Evolutionary conservation across 2,888 invertebrate genomes (phyloP).

Genomic region (Mantis religiosa): DNA sequence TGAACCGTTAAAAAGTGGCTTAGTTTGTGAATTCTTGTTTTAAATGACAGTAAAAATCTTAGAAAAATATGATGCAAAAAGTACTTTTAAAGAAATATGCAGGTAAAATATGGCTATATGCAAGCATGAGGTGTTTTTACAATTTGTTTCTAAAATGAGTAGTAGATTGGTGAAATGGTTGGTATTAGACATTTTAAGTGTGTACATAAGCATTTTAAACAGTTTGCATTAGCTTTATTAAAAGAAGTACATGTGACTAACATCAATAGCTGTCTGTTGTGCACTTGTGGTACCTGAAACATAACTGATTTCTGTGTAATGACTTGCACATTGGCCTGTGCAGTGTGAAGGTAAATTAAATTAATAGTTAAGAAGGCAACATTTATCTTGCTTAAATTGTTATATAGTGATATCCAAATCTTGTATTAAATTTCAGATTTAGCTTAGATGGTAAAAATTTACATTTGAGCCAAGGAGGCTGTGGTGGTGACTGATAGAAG

Average conservation of each 20-base stretch:
- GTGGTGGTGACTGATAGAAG: constrained; percentile 21
- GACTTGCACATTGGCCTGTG: neutral
- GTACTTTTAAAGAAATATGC: neutral
- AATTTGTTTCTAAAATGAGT: neutral
- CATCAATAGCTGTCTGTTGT: neutral
- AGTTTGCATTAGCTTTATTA: neutral
- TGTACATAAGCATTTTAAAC: neutral
- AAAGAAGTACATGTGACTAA: neutral
- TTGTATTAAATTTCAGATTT: neutral
- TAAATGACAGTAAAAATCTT: neutral
- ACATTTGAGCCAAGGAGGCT: constrained; percentile 16
- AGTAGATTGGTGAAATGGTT: neutral
- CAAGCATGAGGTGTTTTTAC: neutral
- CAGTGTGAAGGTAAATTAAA: neutral
- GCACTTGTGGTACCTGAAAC: neutral
- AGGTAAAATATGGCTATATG: neutral
- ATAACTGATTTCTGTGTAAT: neutral
- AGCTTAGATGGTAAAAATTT: neutral
- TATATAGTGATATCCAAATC: neutral
- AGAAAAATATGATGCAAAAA: neutral
- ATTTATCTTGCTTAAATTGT: neutral
- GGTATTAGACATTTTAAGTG: neutral
- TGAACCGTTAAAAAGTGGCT: neutral
- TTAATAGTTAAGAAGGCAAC: neutral
- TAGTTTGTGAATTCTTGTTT: neutral